Base-by-base conservation (phyloP, 2,113 vertebrate species). In the Fregetta grallaria region DNA sequence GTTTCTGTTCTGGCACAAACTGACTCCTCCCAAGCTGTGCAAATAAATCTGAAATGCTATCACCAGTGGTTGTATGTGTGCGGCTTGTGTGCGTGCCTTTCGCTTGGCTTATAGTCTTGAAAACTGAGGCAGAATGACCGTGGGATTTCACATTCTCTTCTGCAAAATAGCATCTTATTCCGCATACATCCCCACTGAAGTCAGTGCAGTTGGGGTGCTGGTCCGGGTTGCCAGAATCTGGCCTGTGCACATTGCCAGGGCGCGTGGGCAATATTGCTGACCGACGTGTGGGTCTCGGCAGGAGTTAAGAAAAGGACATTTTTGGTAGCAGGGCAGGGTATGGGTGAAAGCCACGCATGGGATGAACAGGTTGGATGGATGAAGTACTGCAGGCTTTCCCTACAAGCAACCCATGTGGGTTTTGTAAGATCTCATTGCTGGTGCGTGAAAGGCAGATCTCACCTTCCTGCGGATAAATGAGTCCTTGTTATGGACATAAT, bases 281-380 rank as follows among this genome's bases (percentile, higher is more conserved):
- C 55, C 2, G 1, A 2, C 0, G 0, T 3, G 21, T 15, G 40
- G 45, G 52, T n/a, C 53, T 58, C 13, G 17, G 58, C 72, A 34
- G 77, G 47, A 52, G 9, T 6, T 80, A 26, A 21, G 44, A 16
- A 73, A 52, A 38, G 23, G 26, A 34, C 14, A 3, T 40, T 77
- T 67, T 67, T 23, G 38, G 45, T 11, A 25, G 17, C 30, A 67
- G 74, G 17, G 36, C 26, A 34, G 22, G 44, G 29, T 50, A n/a
- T 32, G 44, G 38, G 20, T 0, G 4, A 42, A 74, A 85, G 38
- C 22, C 55, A 10, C 0, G 0, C 3, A 0, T 9, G 13, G 38
- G 38, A 38, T 38, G 38, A 74, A 13, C 30, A 58, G 47, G 32
- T 3, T 26, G 76, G 52, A 3, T n/a, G 50, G 47, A 13, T 76